Evolutionary conservation across 2,113 vertebrate genomes (phyloP).

Genomic region (Phrynosoma platyrhinos): DNA sequence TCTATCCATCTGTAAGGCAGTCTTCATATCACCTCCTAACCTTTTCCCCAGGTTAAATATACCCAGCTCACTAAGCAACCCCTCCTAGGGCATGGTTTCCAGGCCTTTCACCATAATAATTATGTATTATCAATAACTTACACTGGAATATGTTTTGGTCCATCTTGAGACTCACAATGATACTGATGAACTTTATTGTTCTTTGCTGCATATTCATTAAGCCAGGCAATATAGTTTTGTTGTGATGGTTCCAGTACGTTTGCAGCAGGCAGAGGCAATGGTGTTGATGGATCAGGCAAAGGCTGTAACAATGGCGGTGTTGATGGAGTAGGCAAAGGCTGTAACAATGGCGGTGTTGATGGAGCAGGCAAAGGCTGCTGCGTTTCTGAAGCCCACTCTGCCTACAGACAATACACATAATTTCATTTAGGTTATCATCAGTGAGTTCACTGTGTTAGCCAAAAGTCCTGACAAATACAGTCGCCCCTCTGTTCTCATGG

Average conservation of each 20-base stretch:
- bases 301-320: not conserved
- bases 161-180: rapidly evolving
- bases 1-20: too few relatives aligned
- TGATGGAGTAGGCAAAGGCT: not conserved
- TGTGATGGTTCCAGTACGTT: rapidly evolving
- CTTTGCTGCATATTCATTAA: constrained; percentile 31
- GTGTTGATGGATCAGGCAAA: not conserved
- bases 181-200: not conserved
- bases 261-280: rapidly evolving
- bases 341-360: not conserved
- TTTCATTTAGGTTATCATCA: not conserved
- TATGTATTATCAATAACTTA: constrained; percentile 54
- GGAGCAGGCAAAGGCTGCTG: not conserved
- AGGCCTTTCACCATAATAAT: not conserved
- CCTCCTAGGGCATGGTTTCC: too few relatives aligned
- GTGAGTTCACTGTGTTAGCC: too few relatives aligned
- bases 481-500: too few relatives aligned
- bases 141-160: not conserved
- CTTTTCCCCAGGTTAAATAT: not conserved
- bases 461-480: too few relatives aligned
- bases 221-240: constrained; percentile 53
- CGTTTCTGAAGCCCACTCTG: rapidly evolving
- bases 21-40: too few relatives aligned
- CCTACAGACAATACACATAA: constrained; percentile 37
- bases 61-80: not conserved